These are phyloP conservation scores for Saturnia pavonia DNA, from an alignment of 2,888 invertebrate genomes.

Conservation along the genomic window DNA sequence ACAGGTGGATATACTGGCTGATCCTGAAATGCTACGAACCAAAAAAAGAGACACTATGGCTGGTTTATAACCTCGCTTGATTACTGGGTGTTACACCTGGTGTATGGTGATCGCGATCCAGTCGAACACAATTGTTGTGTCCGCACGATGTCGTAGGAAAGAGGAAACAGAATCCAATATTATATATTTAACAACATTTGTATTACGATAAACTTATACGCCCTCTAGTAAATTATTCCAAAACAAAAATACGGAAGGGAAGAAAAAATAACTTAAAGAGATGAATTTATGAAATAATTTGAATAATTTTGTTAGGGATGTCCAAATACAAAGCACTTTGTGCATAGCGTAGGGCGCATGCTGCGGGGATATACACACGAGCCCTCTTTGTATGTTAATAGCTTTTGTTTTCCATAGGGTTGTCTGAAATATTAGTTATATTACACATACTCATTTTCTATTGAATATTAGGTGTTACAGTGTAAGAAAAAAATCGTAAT, in stretches of 20 bases:
- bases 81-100: too few species aligned
- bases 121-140: too few species aligned
- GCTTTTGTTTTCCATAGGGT: conserved; percentile 52
- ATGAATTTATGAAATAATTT: conserved; percentile 51
- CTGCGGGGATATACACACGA: conserved; percentile 39
- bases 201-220: not conserved
- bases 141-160: too few species aligned
- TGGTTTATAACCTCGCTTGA: too few species aligned
- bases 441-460: not conserved
- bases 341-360: conserved; percentile 42
- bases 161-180: not conserved
- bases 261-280: conserved; percentile 26
- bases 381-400: conserved; percentile 67
- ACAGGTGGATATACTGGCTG: too few species aligned
- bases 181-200: not conserved
- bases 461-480: not conserved
- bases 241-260: conserved; percentile 28
- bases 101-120: too few species aligned
- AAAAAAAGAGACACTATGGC: too few species aligned
- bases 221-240: not conserved
- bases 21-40: too few species aligned
- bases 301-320: conserved; percentile 60
- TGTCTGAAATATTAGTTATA: conserved; percentile 27
- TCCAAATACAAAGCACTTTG: conserved; percentile 53
- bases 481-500: not conserved